Evolutionary conservation across 2,797 vertebrate species (phyloP), one percentile per base, ranked within the genome.

Genomic region (Rhabdophis nuchalis): DNA sequence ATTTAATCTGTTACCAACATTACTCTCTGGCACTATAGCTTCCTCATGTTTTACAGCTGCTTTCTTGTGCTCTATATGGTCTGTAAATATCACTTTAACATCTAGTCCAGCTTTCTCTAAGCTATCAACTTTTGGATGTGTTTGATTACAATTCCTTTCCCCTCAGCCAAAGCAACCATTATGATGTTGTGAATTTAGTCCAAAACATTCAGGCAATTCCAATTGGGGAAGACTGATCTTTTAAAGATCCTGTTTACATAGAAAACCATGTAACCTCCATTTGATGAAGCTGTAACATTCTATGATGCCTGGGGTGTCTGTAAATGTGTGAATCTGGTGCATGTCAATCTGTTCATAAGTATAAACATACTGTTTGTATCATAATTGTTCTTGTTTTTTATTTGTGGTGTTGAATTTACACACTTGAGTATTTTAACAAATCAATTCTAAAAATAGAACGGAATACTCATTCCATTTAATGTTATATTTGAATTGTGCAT

Each of bases 291-390:
- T 93, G 86, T 61, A 90, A 90, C 60, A 77, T 87, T 86, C 86
- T 90, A 36, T 90, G 92, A n/a, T 93, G 61, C 72, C 72, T 85
- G 68, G 54, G 68, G 56, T 61, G 46, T 88, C 53, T 88, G 92
- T 92, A 90, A 92, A 57, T 72, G 88, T 90, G 85, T 92, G 88
- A 86, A 92, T 46, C 88, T 72, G 46, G 52, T 90, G 85, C 61
- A 92, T 92, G 57, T 92, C 57, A 56, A 53, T 90, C 88, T 87
- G 61, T 92, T 90, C 88, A 87, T 56, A 90, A 87, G 52, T 90
- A 92, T 90, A 92, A 92, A 87, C 57, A 85, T 89, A 82, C 77
- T 92, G 53, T 54, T 77, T 87, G 77, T 91, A 82, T 86, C 85
- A 53, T 85, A 52, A 77, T 53, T 77, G 68, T 88, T 89, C 72